Percentiles rank a stretch among this genome's conserved stretches.
Evolutionary conservation across 2,113 vertebrate species (phyloP).

Genomic region (Sphaerodactylus townsendi): DNA sequence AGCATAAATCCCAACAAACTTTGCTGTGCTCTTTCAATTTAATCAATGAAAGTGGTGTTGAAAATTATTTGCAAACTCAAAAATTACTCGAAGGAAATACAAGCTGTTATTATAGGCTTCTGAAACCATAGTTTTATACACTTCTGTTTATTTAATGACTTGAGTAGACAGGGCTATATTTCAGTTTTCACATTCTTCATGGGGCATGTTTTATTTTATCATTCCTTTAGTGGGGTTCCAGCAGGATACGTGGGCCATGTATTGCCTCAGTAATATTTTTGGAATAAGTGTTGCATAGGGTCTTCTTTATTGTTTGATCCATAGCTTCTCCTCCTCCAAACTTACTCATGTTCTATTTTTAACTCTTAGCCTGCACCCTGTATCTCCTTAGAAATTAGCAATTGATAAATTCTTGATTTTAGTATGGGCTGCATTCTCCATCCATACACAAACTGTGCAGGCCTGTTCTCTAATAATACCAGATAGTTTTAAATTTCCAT

Average conservation of each 20-base stretch:
- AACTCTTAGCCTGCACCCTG: fast-evolving
- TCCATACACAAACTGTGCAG: background rate
- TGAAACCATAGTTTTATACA: background rate
- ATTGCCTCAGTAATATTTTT: background rate
- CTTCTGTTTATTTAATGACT: background rate
- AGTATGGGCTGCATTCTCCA: background rate
- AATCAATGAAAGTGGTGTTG: conserved; percentile 22
- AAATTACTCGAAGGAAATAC: background rate
- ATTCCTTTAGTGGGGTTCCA: background rate
- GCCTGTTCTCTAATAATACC: background rate
- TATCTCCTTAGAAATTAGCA: background rate
- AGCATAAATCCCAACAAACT: background rate
- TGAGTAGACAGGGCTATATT: no score
- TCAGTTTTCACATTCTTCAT: background rate
- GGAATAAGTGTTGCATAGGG: background rate
- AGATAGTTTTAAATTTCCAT: background rate
- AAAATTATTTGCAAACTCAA: background rate
- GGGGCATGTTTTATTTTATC: background rate
- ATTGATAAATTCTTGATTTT: background rate
- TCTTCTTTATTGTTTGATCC: background rate
- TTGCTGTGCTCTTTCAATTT: conserved; percentile 25
- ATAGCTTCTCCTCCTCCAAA: background rate
- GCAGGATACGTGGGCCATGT: background rate
- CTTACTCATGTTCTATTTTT: background rate
- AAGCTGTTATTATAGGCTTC: conserved; percentile 18